Conservation (phyloP, 2,797 vertebrate species). For the Chiroxiphia lanceolata region DNA sequence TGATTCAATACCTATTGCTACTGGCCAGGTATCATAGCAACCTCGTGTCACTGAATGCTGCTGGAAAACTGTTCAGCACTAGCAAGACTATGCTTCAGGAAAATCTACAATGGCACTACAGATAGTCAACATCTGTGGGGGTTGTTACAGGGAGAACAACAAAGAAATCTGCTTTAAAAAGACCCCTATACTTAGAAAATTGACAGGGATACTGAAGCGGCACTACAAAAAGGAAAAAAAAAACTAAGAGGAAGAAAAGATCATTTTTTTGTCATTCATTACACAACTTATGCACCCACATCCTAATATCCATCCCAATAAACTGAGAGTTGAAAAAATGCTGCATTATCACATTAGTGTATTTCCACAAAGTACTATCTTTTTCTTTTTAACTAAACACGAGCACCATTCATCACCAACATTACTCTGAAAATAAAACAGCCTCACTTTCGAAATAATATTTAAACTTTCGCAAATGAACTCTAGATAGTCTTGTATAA, state of each 20-base stretch:
- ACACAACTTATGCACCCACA: not conserved
- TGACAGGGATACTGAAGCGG: not conserved
- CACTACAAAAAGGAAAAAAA: not conserved
- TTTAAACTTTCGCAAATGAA: conserved; percentile 70
- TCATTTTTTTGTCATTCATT: not conserved
- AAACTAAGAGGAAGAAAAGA: not conserved
- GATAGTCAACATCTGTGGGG: conserved; percentile 65
- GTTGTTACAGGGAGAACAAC: conserved; percentile 59
- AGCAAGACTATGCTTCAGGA: conserved; percentile 56
- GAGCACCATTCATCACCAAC: not conserved
- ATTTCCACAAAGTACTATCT: not conserved
- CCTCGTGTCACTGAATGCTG: conserved; percentile 49
- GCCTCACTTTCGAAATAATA: conserved; percentile 60
- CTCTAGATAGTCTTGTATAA: conserved; percentile 74
- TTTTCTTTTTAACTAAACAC: not conserved
- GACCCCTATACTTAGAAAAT: not conserved
- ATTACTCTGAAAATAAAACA: conserved; percentile 43
- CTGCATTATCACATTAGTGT: not conserved
- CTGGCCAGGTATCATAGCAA: conserved; percentile 73
- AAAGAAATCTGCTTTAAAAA: conserved; percentile 52
- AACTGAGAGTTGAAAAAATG: conserved; percentile 1
- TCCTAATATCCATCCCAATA: not conserved
- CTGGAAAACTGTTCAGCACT: conserved; percentile 62
- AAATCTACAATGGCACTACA: conserved; percentile 49
- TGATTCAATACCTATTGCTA: conserved; percentile 63